Evolutionary conservation across 2,888 invertebrate genomes (phyloP), one percentile per base, ranked within the genome.

Genomic region (Mallateleia sp.): DNA sequence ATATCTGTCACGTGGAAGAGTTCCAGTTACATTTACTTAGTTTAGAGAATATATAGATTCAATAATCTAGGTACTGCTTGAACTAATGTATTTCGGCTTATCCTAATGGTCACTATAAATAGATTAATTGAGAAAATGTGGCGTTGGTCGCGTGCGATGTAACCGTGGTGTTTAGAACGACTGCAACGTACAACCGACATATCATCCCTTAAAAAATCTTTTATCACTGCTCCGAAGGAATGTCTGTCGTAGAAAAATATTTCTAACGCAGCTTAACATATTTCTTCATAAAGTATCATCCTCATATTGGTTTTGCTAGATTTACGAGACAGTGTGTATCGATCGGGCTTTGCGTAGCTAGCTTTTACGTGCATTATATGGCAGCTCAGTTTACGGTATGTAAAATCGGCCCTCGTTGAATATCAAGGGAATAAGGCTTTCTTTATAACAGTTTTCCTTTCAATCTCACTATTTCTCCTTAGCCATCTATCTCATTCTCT

Each of bases 281-380:
- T 87, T 87, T 83, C 79, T 83, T 83, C 83, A 87, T 87, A 79
- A 83, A 83, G 74, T 75, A 83, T 75, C 79, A 80, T 83, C 66
- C 71, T 79, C 74, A 78, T 86, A 82, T 86, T 74, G 87, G 82
- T 83, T 87, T 79, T 79, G 54, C 69, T 50, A 87, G 87, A 87
- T 87, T 87, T 83, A 87, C 79, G 78, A 83, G 83, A 83, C 82
- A 82, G 47, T 50, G 58, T 78, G 72, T 82, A 78, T 86, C 86
- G 86, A 81, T 72, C 82, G 78, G 50, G 56, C 69, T 82, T 60
- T 78, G 72, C 79, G 78, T 74, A 78, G 74, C 74, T 64, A 32
- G 67, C 78, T 82, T 79, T 79, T 50, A 79, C 64, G 75, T 82
- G 54, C 80, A 74, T 83, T 80, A 75, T 83, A 83, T 66, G 79